Evolutionary conservation across 1,140 invertebrate genomes (phyloP).

Genomic region (Eumaeus atala): DNA sequence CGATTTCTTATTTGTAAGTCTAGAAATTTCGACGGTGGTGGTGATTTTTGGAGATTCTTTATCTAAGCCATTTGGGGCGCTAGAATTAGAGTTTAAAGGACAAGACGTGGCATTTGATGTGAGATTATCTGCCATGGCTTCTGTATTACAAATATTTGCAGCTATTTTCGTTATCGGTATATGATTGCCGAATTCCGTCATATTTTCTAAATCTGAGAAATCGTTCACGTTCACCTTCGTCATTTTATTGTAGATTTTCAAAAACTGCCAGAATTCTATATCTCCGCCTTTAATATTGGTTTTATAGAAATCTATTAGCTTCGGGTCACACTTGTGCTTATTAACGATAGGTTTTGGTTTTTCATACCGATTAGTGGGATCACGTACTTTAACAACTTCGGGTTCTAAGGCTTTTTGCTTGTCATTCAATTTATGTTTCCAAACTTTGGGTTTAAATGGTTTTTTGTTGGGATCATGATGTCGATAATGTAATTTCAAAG

Average conservation of each 20-base stretch:
- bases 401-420: constrained; percentile 4
- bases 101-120: too few species aligned
- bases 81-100: background rate
- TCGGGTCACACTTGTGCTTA: constrained; percentile 51
- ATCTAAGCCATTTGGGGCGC: too few species aligned
- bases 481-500: constrained; percentile 44
- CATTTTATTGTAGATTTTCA: constrained; percentile 60
- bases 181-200: constrained; percentile 41
- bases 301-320: constrained; percentile 51
- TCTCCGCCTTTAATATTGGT: constrained; percentile 51
- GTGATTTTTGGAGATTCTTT: background rate
- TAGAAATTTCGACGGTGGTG: constrained; percentile 2
- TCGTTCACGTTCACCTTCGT: constrained; percentile 41
- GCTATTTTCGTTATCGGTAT: background rate
- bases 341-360: constrained; percentile 45
- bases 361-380: constrained; percentile 13
- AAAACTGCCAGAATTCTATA: constrained; percentile 60
- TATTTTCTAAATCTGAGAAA: constrained; percentile 43
- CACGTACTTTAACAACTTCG: constrained; percentile 8
- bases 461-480: constrained; percentile 43
- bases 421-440: constrained; percentile 43
- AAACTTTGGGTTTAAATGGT: constrained; percentile 47
- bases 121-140: too few species aligned
- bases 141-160: background rate
- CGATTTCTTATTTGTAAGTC: background rate